Evolutionary conservation across 2,113 vertebrate genomes (phyloP).

Genomic region (Pontoporia blainvillei): DNA sequence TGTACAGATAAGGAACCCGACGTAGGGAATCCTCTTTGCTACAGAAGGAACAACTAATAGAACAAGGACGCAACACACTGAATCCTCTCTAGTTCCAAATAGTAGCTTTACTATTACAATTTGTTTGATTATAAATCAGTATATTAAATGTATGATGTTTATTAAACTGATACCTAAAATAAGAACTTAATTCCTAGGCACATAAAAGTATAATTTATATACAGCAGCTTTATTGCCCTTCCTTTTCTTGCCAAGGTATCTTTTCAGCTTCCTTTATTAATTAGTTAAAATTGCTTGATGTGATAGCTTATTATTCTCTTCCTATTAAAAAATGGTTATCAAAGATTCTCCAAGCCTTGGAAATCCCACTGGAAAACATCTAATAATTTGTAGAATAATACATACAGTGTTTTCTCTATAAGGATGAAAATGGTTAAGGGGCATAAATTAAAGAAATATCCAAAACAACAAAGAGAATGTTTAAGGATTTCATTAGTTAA

Average conservation of each 20-base stretch:
- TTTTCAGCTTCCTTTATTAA: constrained; percentile 14
- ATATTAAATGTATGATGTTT: background rate
- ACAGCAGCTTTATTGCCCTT: background rate
- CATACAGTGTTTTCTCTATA: background rate
- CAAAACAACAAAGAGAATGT: constrained; percentile 22
- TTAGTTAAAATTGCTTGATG: background rate
- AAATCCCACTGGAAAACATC: background rate
- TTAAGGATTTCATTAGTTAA: constrained; percentile 35
- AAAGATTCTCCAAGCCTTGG: background rate
- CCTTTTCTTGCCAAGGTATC: background rate
- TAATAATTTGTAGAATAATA: background rate
- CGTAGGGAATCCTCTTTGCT: background rate
- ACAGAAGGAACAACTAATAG: background rate
- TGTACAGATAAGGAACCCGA: background rate
- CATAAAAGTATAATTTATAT: background rate
- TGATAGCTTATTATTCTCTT: background rate
- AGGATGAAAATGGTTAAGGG: background rate
- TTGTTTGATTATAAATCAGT: background rate
- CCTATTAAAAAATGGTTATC: background rate
- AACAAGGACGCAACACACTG: background rate
- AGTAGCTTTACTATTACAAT: background rate
- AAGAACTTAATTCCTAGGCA: background rate
- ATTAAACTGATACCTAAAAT: constrained; percentile 13
- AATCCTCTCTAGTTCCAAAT: background rate
- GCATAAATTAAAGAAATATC: background rate